A percentile compares a stretch with the other conserved stretches of the same genome.
Evolutionary conservation across 1,140 invertebrate genomes (phyloP).

Genomic region (Sminthurides bifidus): DNA sequence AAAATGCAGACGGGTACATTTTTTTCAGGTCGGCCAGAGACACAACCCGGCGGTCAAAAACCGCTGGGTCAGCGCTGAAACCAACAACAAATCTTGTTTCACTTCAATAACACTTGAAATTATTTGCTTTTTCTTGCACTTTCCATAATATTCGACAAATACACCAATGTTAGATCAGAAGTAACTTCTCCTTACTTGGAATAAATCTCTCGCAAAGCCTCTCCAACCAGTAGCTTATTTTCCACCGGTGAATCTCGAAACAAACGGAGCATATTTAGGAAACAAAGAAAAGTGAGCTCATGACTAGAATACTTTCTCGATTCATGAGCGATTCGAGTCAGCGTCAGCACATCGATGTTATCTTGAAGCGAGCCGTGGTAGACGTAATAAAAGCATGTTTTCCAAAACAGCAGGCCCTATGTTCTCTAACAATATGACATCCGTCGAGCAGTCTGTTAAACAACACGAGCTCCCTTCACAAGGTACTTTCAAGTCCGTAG

Average conservation of each 20-base stretch:
- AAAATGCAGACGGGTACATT: too few species aligned
- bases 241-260: neutral
- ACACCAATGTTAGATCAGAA: too few species aligned
- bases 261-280: neutral
- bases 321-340: neutral
- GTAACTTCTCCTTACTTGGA: slow-evolving; percentile 5
- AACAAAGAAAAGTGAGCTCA: neutral
- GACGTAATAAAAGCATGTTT: neutral
- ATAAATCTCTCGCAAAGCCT: neutral
- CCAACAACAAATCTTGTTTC: too few species aligned
- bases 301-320: neutral
- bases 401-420: neutral
- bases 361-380: neutral
- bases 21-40: too few species aligned
- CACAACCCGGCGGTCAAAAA: too few species aligned
- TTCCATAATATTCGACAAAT: too few species aligned
- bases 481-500: neutral
- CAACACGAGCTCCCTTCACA: neutral
- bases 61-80: too few species aligned
- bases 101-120: too few species aligned
- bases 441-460: neutral
- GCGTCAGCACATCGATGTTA: neutral
- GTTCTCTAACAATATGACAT: neutral
- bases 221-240: neutral
- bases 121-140: too few species aligned